These are phyloP conservation scores for Epizoanthus fatuus DNA, from an alignment of 92 coral and sea anemone species.

Conservation along the genomic window DNA sequence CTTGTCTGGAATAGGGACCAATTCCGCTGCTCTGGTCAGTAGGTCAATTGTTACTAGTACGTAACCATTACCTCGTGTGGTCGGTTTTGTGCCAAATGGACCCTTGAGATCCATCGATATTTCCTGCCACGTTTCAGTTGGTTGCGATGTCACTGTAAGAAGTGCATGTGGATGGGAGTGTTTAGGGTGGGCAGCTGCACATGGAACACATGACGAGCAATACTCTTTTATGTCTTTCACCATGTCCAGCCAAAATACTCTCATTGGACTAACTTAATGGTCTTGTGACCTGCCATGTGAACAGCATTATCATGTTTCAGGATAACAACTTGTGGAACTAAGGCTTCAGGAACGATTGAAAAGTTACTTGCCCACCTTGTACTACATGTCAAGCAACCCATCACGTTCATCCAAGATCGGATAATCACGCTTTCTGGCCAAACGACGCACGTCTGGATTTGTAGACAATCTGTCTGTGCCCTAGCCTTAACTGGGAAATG, in stretches of 20 bases:
- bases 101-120: conserved; percentile 64
- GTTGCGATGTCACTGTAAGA: conserved; percentile 46
- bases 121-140: conserved; percentile 66
- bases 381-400: conserved; percentile 29
- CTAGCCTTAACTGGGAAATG: too few species aligned
- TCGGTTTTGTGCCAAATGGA: conserved; percentile 61
- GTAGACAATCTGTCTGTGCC: too few species aligned
- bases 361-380: conserved; percentile 26
- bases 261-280: conserved; percentile 42
- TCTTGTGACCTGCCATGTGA: conserved; percentile 56
- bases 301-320: conserved; percentile 61
- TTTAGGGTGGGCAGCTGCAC: conserved; percentile 17
- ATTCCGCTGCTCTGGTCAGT: conserved; percentile 58
- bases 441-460: conserved; percentile 13
- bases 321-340: conserved; percentile 25
- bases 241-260: conserved; percentile 61
- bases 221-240: conserved; percentile 32
- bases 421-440: conserved; percentile 24
- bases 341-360: conserved; percentile 48
- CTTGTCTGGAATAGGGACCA: conserved; percentile 64
- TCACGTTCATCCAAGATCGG: conserved; percentile 14
- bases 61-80: conserved; percentile 47
- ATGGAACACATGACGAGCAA: conserved; percentile 53
- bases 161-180: conserved; percentile 14
- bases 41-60: conserved; percentile 56